Evolutionary conservation across 2,888 invertebrate species (phyloP).

Genomic region (Hypolimnas misippus): DNA sequence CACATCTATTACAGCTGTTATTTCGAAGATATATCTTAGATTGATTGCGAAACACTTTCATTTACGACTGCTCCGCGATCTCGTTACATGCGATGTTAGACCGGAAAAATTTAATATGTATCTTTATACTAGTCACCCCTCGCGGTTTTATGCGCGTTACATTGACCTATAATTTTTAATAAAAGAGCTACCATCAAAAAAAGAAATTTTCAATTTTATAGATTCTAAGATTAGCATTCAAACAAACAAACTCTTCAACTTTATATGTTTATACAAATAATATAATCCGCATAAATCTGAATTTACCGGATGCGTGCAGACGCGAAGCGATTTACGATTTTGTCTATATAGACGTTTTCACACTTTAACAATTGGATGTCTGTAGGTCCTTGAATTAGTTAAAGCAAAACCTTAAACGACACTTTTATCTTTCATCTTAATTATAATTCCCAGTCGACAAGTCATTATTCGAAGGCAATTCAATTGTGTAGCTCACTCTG

Average conservation of each 20-base stretch:
- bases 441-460: conserved; percentile 38
- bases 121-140: background rate
- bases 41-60: conserved; percentile 38
- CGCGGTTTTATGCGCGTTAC: too few species aligned
- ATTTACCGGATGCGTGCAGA: too few species aligned
- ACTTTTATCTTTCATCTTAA: conserved; percentile 37
- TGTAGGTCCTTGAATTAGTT: too few species aligned
- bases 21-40: conserved; percentile 35
- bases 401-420: background rate
- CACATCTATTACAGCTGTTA: conserved; percentile 30
- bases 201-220: too few species aligned
- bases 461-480: conserved; percentile 25
- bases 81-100: conserved; percentile 20
- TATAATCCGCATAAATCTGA: too few species aligned
- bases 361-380: too few species aligned
- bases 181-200: too few species aligned
- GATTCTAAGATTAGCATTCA: too few species aligned
- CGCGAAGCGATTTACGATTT: too few species aligned
- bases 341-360: background rate
- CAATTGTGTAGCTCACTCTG: conserved; percentile 36
- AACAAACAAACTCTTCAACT: too few species aligned
- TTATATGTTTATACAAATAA: too few species aligned
- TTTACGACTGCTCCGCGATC: conserved; percentile 22
- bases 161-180: too few species aligned
- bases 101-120: conserved; percentile 3